These are phyloP conservation scores for Steromphala cineraria DNA, from an alignment of 2,888 invertebrate genomes.

Conservation along the genomic window DNA sequence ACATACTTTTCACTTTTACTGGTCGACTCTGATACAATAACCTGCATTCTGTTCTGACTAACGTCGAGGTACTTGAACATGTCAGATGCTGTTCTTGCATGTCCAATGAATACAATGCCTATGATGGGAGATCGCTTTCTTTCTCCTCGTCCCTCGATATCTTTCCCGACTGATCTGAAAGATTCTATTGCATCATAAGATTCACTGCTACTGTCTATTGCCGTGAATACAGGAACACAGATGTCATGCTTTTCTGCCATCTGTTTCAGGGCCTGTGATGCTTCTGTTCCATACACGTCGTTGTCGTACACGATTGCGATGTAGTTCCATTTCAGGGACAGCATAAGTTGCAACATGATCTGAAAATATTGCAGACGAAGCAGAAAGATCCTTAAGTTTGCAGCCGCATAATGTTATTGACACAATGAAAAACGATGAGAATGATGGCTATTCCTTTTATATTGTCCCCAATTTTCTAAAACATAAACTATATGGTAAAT, in stretches of 20 bases:
- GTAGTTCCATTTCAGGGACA: constrained; percentile 2
- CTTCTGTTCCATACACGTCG: background rate
- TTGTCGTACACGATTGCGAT: background rate
- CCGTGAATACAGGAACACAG: background rate
- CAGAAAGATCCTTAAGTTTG: too few relatives aligned
- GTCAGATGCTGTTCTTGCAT: background rate
- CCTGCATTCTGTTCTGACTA: background rate
- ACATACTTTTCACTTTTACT: background rate
- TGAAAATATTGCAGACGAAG: too few relatives aligned
- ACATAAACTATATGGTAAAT: too few relatives aligned
- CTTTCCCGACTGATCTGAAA: background rate
- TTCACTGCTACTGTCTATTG: background rate
- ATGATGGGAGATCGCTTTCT: background rate
- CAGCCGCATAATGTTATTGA: too few relatives aligned
- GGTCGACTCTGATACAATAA: background rate
- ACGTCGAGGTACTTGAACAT: background rate
- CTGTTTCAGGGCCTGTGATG: background rate
- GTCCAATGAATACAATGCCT: background rate
- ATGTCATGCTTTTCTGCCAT: background rate
- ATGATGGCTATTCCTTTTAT: too few relatives aligned
- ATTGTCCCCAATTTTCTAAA: too few relatives aligned
- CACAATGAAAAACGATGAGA: too few relatives aligned
- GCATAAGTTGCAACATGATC: constrained; percentile 6
- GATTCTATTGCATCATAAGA: background rate
- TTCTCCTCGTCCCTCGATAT: background rate